Evolutionary conservation across 2,797 vertebrate genomes (phyloP), one percentile per base, ranked within the genome.

Genomic region (Esox lucius): DNA sequence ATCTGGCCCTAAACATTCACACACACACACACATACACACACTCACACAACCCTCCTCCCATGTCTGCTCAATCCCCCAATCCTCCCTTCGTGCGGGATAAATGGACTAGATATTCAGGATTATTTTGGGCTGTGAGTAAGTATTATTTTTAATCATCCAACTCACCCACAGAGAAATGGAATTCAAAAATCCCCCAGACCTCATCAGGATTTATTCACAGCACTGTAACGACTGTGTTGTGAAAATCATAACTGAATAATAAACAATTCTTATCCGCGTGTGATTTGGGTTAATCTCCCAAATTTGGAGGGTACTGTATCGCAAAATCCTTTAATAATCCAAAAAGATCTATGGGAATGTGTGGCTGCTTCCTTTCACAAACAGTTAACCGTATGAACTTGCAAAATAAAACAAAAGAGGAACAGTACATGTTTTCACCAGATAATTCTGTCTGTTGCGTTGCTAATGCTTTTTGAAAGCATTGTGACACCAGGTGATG

Each of bases 241-340:
- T 17, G 61, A 64, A 64, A 12, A 31, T 26, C 26, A 64, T 13
- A 64, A 31, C 26, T 26, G 28, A 17, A 31, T 15, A 65, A 65
- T 16, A 65, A 46, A 15, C 28, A 65, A 65, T 8, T 2, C 0
- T 70, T 31, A 70, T 31, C 16, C 26, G 42, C 16, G 6, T 70
- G 42, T 69, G 42, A 68, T 48, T 46, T 69, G 68, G 68, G 68
- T 69, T 49, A 69, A 69, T 69, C 39, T 16, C 5, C 35, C n/a
- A 48, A 68, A 68, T 48, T 46, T 68, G 22, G 35, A 39, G 12
- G 22, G 61, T 24, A 61, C 22, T 61, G 42, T 69, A 69, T 46
- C 28, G 26, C 15, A 13, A 69, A 69, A 69, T n/a, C 39, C 5
- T 48, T 24, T 22, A 22, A 42, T 13, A 22, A 42, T 46, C 35